Percentiles rank a stretch among this genome's conserved stretches.
These are phyloP conservation scores for Megaustenia siamemsis DNA, from an alignment of 2,888 invertebrate genomes.

Conservation along the genomic window DNA sequence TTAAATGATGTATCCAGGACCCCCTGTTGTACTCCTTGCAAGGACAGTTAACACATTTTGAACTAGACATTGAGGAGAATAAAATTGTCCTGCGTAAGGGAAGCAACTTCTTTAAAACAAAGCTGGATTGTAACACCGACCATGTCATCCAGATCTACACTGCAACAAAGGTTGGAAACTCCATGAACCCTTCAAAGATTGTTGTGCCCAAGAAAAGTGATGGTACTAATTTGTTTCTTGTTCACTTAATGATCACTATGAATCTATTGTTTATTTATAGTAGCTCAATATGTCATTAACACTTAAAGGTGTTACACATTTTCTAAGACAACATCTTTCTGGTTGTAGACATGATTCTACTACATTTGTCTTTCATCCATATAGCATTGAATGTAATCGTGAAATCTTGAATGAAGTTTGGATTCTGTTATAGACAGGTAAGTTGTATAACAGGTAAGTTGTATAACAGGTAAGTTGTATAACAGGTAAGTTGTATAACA, in stretches of 20 bases:
- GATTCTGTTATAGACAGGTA: too few species aligned
- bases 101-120: constrained; percentile 16
- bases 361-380: too few species aligned
- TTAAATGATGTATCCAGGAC: background rate
- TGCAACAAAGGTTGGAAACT: background rate
- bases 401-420: too few species aligned
- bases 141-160: constrained; percentile 1
- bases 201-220: background rate
- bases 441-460: too few species aligned
- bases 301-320: too few species aligned
- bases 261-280: background rate
- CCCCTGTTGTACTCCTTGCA: background rate
- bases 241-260: background rate
- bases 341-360: too few species aligned
- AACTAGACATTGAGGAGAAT: background rate
- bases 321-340: too few species aligned
- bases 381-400: too few species aligned
- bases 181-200: background rate
- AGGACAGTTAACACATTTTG: constrained; percentile 3
- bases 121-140: background rate
- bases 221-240: background rate
- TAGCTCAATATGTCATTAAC: background rate
- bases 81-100: background rate
- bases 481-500: too few species aligned
- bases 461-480: too few species aligned